Evolutionary conservation across 2,888 invertebrate genomes (phyloP), one percentile per base, ranked within the genome.

Genomic region (Hybos culiciformis): DNA sequence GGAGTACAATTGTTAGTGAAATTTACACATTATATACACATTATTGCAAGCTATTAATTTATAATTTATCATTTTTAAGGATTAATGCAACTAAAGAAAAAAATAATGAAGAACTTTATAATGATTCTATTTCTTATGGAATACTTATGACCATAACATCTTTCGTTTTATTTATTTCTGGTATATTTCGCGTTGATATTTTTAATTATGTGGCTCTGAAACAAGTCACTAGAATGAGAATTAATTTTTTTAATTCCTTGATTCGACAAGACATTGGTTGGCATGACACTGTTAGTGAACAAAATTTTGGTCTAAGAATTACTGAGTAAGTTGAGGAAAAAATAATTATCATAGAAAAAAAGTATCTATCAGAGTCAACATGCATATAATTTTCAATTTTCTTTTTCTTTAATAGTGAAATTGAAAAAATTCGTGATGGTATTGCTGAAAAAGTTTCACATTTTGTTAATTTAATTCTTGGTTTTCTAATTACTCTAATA

Each of bases 391-490:
- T 34, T 37, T 19, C 12, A 11, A 5, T 20, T 3, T 19, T 19
- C 31, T 14, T 19, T 7, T 4, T 15, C 6, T 45, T 32, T 47
- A 63, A 4, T 56, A 82, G 83, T 58, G 82, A 83, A 57, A 68
- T 83, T 50, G 79, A 80, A 50, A 81, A 81, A 60, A 77, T 83
- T 55, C 80, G 83, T 48, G 83, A 83, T 51, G 87, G 87, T 2
- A 82, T 86, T 11, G 83, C 83, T 0, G 86, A 86, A 61, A 87
- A 88, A 66, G 69, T 85, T 15, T 78, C 82, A 0, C 77, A 83
- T 58, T 74, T 83, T 53, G 61, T 79, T 0, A 81, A 81, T 57
- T 49, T 82, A 49, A 66, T 78, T 48, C 72, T 77, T 2, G 53
- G 56, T 29, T 52, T 55, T n/a, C 4, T 53, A 4, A 49, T 60